Percentiles rank a stretch among this genome's conserved stretches.
Evolutionary conservation across 2,888 invertebrate species (phyloP).

Genomic region (Mythimna albipuncta): DNA sequence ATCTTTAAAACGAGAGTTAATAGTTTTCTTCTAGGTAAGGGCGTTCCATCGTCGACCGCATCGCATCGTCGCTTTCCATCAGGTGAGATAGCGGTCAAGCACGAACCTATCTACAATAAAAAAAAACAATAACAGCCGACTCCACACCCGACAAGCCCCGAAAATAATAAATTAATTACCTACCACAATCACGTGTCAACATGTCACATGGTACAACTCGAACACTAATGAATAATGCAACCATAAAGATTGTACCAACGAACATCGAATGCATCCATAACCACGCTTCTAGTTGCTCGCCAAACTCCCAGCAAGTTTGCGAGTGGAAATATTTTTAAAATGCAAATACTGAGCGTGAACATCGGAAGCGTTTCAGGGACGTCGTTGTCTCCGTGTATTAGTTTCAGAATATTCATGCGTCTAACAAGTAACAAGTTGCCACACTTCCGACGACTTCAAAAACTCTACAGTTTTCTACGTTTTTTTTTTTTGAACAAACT

Average conservation of each 20-base stretch:
- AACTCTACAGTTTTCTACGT: slow-evolving; percentile 37
- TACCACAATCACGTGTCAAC: not conserved
- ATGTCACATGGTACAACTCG: slow-evolving; percentile 14
- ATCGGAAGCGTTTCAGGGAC: slow-evolving; percentile 69
- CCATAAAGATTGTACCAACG: slow-evolving; percentile 52
- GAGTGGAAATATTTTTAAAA: slow-evolving; percentile 72
- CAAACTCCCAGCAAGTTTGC: slow-evolving; percentile 64
- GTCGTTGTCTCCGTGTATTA: slow-evolving; percentile 66
- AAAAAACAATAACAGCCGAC: too few species aligned
- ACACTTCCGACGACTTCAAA: slow-evolving; percentile 58
- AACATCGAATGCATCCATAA: slow-evolving; percentile 57
- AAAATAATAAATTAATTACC: not conserved
- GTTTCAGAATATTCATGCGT: slow-evolving; percentile 73
- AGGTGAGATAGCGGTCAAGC: too few species aligned
- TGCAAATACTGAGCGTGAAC: slow-evolving; percentile 70
- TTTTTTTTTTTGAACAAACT: slow-evolving; percentile 29
- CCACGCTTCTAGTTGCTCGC: slow-evolving; percentile 45
- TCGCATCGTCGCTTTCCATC: too few species aligned
- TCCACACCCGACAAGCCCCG: too few species aligned
- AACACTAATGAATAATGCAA: slow-evolving; percentile 60
- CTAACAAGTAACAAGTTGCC: slow-evolving; percentile 64
- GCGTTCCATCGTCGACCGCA: too few species aligned
- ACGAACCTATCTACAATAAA: too few species aligned
- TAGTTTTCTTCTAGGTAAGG: too few species aligned
- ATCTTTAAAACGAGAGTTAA: too few species aligned